These are phyloP conservation scores for Salvelinus sp. DNA, from an alignment of 2,113 vertebrate species.

Conservation along the genomic window DNA sequence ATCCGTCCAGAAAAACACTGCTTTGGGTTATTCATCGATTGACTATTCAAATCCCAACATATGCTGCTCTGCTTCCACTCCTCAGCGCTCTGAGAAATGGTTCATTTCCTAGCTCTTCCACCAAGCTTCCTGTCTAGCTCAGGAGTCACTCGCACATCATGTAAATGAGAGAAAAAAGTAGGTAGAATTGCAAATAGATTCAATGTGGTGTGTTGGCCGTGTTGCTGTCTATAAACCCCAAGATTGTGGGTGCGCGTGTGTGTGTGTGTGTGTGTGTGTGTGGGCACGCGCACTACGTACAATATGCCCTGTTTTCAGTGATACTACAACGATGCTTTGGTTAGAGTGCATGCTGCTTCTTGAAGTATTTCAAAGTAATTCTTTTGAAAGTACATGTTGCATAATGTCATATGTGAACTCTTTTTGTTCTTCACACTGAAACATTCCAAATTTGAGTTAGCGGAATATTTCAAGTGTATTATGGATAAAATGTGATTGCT, in stretches of 20 bases:
- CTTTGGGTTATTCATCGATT: slow-evolving; percentile 99
- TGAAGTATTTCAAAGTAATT: slow-evolving; percentile 15
- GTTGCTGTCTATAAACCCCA: not conserved
- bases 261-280: not conserved
- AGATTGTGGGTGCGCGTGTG: slow-evolving; percentile 15
- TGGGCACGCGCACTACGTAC: not conserved
- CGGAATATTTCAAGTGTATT: not conserved
- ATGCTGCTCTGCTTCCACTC: slow-evolving; percentile 71
- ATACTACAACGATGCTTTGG: not conserved
- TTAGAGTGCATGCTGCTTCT: not conserved
- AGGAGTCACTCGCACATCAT: slow-evolving; percentile 67
- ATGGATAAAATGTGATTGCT: not conserved
- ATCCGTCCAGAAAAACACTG: slow-evolving; percentile 83
- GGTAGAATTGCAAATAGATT: slow-evolving; percentile 62
- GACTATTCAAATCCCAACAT: slow-evolving; percentile 93
- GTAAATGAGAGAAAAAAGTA: slow-evolving; percentile 65
- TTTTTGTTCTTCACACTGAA: too few relatives aligned
- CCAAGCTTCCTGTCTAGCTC: slow-evolving; percentile 59
- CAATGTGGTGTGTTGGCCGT: slow-evolving; percentile 28
- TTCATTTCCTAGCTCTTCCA: slow-evolving; percentile 73
- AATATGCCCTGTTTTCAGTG: slow-evolving; percentile 9
- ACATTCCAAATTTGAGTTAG: too few relatives aligned
- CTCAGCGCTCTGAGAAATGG: slow-evolving; percentile 71
- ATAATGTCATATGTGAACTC: not conserved
- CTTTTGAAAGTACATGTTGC: not conserved